Evolutionary conservation across 1,140 invertebrate species (phyloP).

Genomic region (Drosophila novamexicana): DNA sequence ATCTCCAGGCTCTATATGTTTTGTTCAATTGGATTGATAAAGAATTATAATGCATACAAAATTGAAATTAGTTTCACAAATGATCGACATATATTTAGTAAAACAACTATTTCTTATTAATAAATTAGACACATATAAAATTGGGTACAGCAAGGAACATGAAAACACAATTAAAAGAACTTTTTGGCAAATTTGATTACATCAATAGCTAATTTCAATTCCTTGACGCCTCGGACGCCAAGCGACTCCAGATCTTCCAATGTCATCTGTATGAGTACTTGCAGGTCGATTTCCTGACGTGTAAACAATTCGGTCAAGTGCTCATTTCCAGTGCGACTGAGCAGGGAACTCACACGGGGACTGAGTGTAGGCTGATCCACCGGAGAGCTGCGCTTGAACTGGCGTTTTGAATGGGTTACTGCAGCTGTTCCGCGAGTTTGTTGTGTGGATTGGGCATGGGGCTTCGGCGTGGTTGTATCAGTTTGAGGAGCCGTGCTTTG

Average conservation of each 20-base stretch:
- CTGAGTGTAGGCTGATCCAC: conserved; percentile 55
- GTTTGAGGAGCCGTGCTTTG: conserved; percentile 32
- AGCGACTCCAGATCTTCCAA: conserved; percentile 61
- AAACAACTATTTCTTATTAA: neutral
- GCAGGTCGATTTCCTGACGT: conserved; percentile 62
- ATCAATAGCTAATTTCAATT: conserved; percentile 53
- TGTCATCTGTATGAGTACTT: conserved; percentile 63
- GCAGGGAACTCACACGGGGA: conserved; percentile 55
- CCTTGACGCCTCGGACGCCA: conserved; percentile 54
- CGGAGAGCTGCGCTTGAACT: conserved; percentile 57
- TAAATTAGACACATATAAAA: neutral
- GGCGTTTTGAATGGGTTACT: neutral
- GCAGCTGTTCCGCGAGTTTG: neutral
- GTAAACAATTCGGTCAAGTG: conserved; percentile 62
- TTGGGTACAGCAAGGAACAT: neutral
- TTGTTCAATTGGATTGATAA: too few species aligned
- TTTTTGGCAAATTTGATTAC: conserved; percentile 59
- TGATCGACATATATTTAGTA: too few species aligned
- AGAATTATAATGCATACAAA: too few species aligned
- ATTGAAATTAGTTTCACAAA: too few species aligned
- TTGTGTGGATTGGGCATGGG: neutral
- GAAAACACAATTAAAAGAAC: conserved; percentile 41
- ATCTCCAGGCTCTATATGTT: too few species aligned
- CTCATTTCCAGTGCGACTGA: conserved; percentile 54
- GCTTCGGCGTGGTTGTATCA: neutral